Percentiles rank a stretch among this genome's conserved stretches.
These are phyloP conservation scores for Camponotus floridanus DNA, from an alignment of 1,140 invertebrate species.

Conservation along the genomic window DNA sequence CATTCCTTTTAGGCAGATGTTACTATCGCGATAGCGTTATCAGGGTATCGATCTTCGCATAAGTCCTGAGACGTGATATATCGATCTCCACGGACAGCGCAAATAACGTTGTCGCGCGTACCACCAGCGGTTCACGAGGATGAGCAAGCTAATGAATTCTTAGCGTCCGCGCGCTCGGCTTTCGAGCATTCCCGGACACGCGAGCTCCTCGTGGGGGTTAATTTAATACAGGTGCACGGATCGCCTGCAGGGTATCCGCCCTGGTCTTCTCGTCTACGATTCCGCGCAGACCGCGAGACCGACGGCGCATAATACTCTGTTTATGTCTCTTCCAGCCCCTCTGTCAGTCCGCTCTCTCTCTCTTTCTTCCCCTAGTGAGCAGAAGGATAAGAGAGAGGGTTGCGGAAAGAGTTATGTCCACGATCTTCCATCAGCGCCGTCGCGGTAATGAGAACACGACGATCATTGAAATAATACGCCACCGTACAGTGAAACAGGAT, in stretches of 20 bases:
- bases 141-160: conserved; percentile 68
- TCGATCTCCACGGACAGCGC: conserved; percentile 36
- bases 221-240: conserved; percentile 81
- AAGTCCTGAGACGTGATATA: conserved; percentile 42
- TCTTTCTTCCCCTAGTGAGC: background rate
- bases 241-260: conserved; percentile 79
- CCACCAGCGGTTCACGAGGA: conserved; percentile 2
- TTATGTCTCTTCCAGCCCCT: conserved; percentile 72
- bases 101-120: conserved; percentile 50
- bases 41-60: conserved; percentile 35
- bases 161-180: conserved; percentile 47
- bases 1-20: conserved; percentile 5
- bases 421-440: conserved; percentile 51
- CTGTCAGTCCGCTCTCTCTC: conserved; percentile 37
- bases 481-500: conserved; percentile 71
- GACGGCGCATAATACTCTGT: conserved; percentile 68
- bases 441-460: conserved; percentile 75
- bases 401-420: conserved; percentile 59
- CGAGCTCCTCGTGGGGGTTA: conserved; percentile 75
- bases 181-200: conserved; percentile 59
- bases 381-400: background rate
- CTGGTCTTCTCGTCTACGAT: conserved; percentile 73
- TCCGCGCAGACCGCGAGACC: conserved; percentile 59
- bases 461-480: conserved; percentile 76
- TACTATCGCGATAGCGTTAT: conserved; percentile 17